Percentiles rank a stretch among this genome's conserved stretches.
phyloP scores from a whole-genome alignment of 2,113 vertebrate genomes.

The Colossoma macropomum region DNA sequence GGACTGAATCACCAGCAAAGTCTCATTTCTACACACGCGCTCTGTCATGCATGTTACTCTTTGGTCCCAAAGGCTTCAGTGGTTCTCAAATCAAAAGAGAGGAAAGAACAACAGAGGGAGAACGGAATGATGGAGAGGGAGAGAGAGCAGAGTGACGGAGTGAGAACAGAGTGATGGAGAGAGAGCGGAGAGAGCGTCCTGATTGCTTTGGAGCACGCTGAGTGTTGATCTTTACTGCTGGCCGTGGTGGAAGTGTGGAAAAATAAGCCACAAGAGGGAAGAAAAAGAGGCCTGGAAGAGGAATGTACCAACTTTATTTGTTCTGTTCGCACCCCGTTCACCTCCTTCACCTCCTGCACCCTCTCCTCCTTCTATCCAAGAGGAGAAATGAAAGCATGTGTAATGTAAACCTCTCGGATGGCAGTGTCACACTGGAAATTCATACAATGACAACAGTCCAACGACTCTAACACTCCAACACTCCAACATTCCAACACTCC shows the following conservation, averaged over 20 bases:
- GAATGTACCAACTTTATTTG: constrained; percentile 12
- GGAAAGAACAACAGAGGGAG: not conserved
- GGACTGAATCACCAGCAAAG: not conserved
- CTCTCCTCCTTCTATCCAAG: constrained; percentile 7
- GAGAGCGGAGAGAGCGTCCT: not conserved
- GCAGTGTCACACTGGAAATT: constrained; percentile 24
- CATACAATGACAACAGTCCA: not conserved
- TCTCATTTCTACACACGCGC: not conserved
- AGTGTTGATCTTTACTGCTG: constrained; percentile 14
- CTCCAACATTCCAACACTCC: no score
- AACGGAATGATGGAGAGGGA: not conserved
- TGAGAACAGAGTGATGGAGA: constrained; percentile 3
- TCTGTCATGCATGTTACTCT: not conserved
- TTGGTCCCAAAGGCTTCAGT: constrained; percentile 15
- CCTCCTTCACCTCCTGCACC: not conserved
- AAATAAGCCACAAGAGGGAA: constrained; percentile 18
- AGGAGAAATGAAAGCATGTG: constrained; percentile 44
- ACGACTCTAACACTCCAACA: constrained; percentile 4
- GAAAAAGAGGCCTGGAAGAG: not conserved
- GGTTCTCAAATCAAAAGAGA: not conserved
- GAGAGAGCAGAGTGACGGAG: not conserved
- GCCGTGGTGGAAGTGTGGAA: constrained; percentile 35
- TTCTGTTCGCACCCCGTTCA: not conserved
- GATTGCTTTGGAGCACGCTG: not conserved
- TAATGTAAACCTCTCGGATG: constrained; percentile 48